These are phyloP conservation scores for Eleutherodactylus coqui DNA, from an alignment of 2,797 vertebrate species.

Conservation along the genomic window DNA sequence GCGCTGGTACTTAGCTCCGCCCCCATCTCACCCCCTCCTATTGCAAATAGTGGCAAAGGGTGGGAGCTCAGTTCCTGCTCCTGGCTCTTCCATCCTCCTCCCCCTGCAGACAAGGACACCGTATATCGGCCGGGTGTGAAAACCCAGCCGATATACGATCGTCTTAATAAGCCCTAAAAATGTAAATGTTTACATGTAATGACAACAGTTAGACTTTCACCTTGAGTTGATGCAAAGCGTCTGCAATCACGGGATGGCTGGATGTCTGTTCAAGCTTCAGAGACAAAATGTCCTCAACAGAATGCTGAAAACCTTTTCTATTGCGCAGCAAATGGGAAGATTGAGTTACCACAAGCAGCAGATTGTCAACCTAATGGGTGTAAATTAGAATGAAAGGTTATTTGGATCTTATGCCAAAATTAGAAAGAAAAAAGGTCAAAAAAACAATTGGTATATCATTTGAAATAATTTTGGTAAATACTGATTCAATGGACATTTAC, in stretches of 20 bases:
- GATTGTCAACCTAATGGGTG: constrained; percentile 84
- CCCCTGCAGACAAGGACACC: too few species aligned
- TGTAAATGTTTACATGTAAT: not conserved
- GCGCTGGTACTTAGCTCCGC: too few species aligned
- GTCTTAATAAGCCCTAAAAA: too few species aligned
- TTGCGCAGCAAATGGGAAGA: constrained; percentile 90
- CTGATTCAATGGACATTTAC: constrained; percentile 70
- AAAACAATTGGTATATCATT: not conserved
- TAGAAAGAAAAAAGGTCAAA: not conserved
- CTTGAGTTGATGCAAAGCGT: constrained; percentile 93
- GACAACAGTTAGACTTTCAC: constrained; percentile 69
- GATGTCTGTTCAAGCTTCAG: constrained; percentile 94
- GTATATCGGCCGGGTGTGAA: too few species aligned
- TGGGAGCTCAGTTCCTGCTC: too few species aligned
- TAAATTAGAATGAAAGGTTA: not conserved
- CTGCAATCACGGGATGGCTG: constrained; percentile 94
- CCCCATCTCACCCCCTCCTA: too few species aligned
- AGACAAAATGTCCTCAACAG: constrained; percentile 87
- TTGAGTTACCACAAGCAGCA: constrained; percentile 94
- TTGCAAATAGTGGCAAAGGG: too few species aligned
- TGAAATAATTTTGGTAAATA: not conserved
- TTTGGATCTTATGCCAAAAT: not conserved
- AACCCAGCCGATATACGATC: too few species aligned
- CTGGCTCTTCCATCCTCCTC: too few species aligned
- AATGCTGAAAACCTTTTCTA: constrained; percentile 93